phyloP scores from a whole-genome alignment of 2,888 invertebrate genomes.

The Podabrus alpinus region DNA sequence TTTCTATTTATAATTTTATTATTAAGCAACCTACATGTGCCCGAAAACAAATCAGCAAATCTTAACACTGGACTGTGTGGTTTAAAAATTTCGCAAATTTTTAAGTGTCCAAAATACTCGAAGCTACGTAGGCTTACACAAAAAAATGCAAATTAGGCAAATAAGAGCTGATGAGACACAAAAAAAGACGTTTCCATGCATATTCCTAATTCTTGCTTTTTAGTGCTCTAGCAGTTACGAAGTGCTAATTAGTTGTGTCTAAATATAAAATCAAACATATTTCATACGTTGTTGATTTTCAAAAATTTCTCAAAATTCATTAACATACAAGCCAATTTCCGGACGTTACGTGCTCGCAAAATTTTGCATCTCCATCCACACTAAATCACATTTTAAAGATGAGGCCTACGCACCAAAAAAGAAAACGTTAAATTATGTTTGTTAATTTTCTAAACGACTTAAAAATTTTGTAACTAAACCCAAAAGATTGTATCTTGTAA shows the following conservation, averaged over 20 bases:
- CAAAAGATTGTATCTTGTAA: not conserved
- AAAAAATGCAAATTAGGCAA: not conserved
- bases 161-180: not conserved
- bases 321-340: not conserved
- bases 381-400: not conserved
- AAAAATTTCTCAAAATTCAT: not conserved
- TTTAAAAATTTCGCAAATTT: slow-evolving; percentile 17
- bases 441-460: not conserved
- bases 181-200: slow-evolving; percentile 5
- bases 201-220: slow-evolving; percentile 13
- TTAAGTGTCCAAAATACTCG: not conserved
- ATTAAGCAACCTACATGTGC: slow-evolving; percentile 33
- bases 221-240: slow-evolving; percentile 4
- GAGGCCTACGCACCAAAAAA: not conserved
- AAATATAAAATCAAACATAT: slow-evolving; percentile 1
- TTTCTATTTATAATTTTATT: slow-evolving; percentile 41
- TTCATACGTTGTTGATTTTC: not conserved
- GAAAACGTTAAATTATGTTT: not conserved
- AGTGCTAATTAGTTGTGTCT: slow-evolving; percentile 11
- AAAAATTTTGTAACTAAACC: not conserved
- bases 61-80: not conserved
- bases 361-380: not conserved
- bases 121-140: not conserved
- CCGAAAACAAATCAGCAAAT: slow-evolving; percentile 27
- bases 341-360: not conserved